phyloP scores from a whole-genome alignment of 1,140 invertebrate species.

The Drosophila eugracilis region DNA sequence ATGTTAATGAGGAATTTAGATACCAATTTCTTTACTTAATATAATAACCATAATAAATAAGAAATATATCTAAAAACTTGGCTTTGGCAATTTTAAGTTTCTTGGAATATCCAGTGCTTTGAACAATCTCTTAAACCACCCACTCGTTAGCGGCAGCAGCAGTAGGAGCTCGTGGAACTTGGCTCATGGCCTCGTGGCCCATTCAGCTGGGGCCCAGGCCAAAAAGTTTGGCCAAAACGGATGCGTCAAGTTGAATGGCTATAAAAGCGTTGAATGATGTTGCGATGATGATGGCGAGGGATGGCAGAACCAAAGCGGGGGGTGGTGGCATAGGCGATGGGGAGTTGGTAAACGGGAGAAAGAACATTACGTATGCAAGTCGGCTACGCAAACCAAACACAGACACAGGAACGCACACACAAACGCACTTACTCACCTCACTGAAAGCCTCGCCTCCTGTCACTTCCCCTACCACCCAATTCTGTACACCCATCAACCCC shows the following conservation, averaged over 20 bases:
- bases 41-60: background rate
- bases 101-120: background rate
- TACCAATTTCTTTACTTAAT: too few relatives aligned
- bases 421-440: slow-evolving; percentile 40
- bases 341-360: slow-evolving; percentile 6
- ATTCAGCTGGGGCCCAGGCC: slow-evolving; percentile 41
- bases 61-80: background rate
- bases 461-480: background rate
- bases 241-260: slow-evolving; percentile 79
- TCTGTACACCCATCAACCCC: background rate
- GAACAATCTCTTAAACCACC: slow-evolving; percentile 27
- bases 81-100: background rate
- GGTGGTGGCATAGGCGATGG: background rate
- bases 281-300: slow-evolving; percentile 38
- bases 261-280: slow-evolving; percentile 79
- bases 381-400: slow-evolving; percentile 72
- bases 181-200: slow-evolving; percentile 24
- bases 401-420: slow-evolving; percentile 36
- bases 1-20: too few relatives aligned
- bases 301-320: background rate
- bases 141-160: slow-evolving; percentile 26
- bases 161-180: slow-evolving; percentile 26
- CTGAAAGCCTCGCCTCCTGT: slow-evolving; percentile 5
- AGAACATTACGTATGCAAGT: slow-evolving; percentile 77
- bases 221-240: slow-evolving; percentile 75